phyloP scores from a whole-genome alignment of 2,113 vertebrate species.

The Pseudorectes ferrugineus region DNA sequence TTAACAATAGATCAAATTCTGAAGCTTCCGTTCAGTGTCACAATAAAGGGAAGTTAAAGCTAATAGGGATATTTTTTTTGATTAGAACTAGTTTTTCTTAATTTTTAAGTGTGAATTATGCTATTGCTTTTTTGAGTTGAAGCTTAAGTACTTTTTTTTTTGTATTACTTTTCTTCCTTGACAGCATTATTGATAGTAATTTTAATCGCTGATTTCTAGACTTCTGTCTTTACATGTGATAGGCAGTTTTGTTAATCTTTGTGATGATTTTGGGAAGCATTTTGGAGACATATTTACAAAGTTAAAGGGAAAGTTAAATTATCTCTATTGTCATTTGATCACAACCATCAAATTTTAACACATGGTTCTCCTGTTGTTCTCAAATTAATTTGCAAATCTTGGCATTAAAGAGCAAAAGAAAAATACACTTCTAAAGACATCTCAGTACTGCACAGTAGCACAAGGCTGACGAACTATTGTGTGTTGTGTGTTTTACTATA shows the following conservation, averaged over 20 bases:
- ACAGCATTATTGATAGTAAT: neutral
- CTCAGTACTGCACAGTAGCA: slow-evolving; percentile 23
- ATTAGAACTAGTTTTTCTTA: neutral
- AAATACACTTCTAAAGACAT: slow-evolving; percentile 20
- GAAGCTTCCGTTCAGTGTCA: neutral
- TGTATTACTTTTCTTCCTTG: neutral
- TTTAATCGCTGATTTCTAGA: neutral
- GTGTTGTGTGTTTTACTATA: neutral
- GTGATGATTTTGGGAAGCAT: slow-evolving; percentile 11
- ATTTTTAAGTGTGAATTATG: neutral
- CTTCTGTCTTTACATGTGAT: neutral
- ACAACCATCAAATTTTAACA: slow-evolving; percentile 37
- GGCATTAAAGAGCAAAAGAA: slow-evolving; percentile 57
- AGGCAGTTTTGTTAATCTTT: slow-evolving; percentile 1
- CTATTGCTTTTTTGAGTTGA: neutral
- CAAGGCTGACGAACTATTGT: neutral
- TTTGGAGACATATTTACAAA: slow-evolving; percentile 44
- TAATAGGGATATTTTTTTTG: neutral
- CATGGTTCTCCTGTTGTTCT: slow-evolving; percentile 56
- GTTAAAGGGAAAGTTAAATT: slow-evolving; percentile 17
- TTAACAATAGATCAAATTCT: neutral
- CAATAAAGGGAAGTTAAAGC: neutral
- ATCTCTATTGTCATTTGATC: slow-evolving; percentile 27
- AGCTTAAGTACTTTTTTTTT: neutral
- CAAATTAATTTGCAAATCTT: slow-evolving; percentile 48